These are phyloP conservation scores for Periophthalmodon schlosseri DNA, from an alignment of 2,113 vertebrate genomes.

Conservation along the genomic window DNA sequence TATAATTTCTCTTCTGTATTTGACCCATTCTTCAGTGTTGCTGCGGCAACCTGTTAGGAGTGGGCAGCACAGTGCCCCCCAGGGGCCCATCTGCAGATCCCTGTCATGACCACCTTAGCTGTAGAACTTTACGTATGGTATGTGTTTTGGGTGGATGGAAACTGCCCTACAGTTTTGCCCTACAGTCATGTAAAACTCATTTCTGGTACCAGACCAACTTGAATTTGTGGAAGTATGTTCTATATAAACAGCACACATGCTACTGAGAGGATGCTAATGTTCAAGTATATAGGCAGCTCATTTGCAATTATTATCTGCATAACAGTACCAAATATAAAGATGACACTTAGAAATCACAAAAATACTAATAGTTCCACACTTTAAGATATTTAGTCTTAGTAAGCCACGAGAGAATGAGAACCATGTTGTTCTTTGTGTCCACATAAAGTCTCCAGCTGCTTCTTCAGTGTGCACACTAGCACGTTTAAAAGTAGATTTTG, in stretches of 20 bases:
- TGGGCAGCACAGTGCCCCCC: too few relatives aligned
- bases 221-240: too few relatives aligned
- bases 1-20: not conserved
- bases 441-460: conserved; percentile 69
- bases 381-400: not conserved
- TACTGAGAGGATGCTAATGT: not conserved
- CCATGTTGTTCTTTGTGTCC: conserved; percentile 15
- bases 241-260: not conserved
- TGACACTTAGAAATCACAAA: not conserved
- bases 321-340: not conserved
- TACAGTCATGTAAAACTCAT: too few relatives aligned
- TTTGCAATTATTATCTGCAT: not conserved
- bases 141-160: not conserved
- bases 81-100: too few relatives aligned
- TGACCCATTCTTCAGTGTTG: not conserved
- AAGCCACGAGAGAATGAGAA: conserved; percentile 12
- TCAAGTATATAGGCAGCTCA: not conserved
- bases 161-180: too few relatives aligned
- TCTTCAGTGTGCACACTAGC: conserved; percentile 23
- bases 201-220: too few relatives aligned
- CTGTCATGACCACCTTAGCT: not conserved
- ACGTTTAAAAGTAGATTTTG: conserved; percentile 52
- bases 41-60: too few relatives aligned
- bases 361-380: not conserved
- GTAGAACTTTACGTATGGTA: not conserved